Conservation (phyloP, 2,797 vertebrate genomes). For the Petrocephalus schoutedeni region DNA sequence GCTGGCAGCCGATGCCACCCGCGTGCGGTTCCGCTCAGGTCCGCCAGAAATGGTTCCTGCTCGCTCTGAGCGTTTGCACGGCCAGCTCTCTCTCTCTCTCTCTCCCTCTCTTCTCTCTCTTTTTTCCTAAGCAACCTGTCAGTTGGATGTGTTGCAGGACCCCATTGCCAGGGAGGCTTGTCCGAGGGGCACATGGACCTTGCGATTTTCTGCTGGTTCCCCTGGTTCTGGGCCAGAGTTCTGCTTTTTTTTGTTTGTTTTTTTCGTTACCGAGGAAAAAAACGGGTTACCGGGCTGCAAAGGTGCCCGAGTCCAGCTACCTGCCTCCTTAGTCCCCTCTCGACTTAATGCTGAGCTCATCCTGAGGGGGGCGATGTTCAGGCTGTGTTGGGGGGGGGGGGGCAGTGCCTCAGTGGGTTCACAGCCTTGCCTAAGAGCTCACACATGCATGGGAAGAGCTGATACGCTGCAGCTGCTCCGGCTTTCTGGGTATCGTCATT, state of each 20-base stretch:
- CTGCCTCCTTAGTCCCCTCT: not conserved
- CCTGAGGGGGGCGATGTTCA: not conserved
- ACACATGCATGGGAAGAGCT: not conserved
- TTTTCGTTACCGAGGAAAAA: too few species aligned
- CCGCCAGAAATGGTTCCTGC: not conserved
- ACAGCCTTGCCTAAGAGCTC: not conserved
- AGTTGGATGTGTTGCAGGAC: not conserved
- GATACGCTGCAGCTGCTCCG: not conserved
- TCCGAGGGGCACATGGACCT: not conserved
- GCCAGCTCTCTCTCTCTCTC: not conserved
- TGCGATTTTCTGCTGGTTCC: not conserved
- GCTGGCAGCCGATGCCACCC: not conserved
- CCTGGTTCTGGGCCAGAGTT: not conserved
- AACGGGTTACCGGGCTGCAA: not conserved
- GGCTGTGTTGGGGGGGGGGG: not conserved
- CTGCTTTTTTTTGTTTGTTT: not conserved
- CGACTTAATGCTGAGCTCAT: not conserved
- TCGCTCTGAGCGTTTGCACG: not conserved
- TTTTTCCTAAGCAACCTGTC: slow-evolving; percentile 16
- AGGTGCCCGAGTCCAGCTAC: not conserved
- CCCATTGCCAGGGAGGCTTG: not conserved
- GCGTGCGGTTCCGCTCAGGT: not conserved
- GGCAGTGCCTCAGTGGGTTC: not conserved
- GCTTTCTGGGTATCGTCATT: not conserved
- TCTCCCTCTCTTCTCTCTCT: too few species aligned